Base-by-base conservation (phyloP, 2,797 vertebrate species). In the Siniperca obscura region DNA sequence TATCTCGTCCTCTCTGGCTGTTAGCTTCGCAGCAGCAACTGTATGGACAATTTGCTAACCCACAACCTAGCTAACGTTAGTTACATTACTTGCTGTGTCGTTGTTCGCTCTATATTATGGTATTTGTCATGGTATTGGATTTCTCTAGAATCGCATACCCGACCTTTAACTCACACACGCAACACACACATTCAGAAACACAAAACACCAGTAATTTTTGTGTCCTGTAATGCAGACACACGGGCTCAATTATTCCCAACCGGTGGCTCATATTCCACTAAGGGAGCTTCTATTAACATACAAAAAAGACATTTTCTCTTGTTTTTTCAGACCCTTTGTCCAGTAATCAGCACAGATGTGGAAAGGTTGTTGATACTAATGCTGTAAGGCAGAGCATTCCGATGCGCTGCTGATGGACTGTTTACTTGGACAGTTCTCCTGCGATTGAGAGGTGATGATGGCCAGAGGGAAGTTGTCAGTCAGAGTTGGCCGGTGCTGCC, bases 361-460 rank as follows among this genome's bases (percentile, higher is more conserved):
- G 84, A 88, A 76, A 83, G 82, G 57, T 76, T 90, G 91, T 92
- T 91, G 89, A 93, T 87, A 71, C 83, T 86, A 84, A 90, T 78
- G 82, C 70, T 44, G 72, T 74, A 64, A 59, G 75, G 78, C 85
- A 46, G 74, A 83, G 83, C 60, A 78, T 86, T 93, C 87, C 62
- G 83, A 79, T 81, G 70, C n/a, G 44, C 89, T 13, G 92, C 85
- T 94, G 93, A 94, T 80, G 84, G 91, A 92, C 90, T 92, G 90
- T 95, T 95, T 95, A 93, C 94, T 94, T 95, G 92, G 89, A 93
- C 90, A 86, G 85, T 74, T 88, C 85, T 86, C 44, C 81, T 80
- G 83, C 82, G 85, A 93, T 90, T 82, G 90, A 92, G 90, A 91
- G 90, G 91, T 71, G 92, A 90, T 92, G 92, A 94, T 74, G 89